Evolutionary conservation across 53 echinoderm and acorn worm species (phyloP).

Genomic region (Pentamera pediparva): DNA sequence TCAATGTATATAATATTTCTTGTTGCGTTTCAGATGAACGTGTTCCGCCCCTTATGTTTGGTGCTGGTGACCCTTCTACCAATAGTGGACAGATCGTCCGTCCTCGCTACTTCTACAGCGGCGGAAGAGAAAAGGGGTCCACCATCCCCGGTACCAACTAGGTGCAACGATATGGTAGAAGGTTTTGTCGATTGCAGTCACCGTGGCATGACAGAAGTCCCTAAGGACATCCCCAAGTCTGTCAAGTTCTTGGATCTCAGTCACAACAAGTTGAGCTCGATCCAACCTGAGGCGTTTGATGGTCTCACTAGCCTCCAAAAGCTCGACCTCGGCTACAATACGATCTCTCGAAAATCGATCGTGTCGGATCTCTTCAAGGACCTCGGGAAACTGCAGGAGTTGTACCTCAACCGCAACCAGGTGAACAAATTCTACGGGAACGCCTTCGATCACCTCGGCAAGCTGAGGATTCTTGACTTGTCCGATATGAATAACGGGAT

Average conservation of each 20-base stretch:
- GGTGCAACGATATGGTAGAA: constrained; percentile 30
- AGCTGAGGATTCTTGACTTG: constrained; percentile 57
- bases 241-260: constrained; percentile 54
- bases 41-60: too few species aligned
- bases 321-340: constrained; percentile 61
- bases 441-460: constrained; percentile 29
- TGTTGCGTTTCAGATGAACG: too few species aligned
- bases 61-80: too few species aligned
- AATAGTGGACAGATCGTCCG: too few species aligned
- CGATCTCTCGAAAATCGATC: constrained; percentile 54
- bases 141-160: neutral
- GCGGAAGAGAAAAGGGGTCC: too few species aligned
- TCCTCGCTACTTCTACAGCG: too few species aligned
- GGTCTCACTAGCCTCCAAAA: constrained; percentile 57
- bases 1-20: too few species aligned
- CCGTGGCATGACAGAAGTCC: constrained; percentile 40
- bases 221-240: constrained; percentile 52
- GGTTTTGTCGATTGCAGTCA: constrained; percentile 71
- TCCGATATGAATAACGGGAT: constrained; percentile 66
- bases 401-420: constrained; percentile 60
- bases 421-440: constrained; percentile 43
- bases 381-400: constrained; percentile 36
- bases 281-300: constrained; percentile 50
- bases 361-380: constrained; percentile 45
- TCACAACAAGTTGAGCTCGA: constrained; percentile 50